Base-by-base conservation (phyloP, 2,113 vertebrate species). In the Cairina moschata region DNA sequence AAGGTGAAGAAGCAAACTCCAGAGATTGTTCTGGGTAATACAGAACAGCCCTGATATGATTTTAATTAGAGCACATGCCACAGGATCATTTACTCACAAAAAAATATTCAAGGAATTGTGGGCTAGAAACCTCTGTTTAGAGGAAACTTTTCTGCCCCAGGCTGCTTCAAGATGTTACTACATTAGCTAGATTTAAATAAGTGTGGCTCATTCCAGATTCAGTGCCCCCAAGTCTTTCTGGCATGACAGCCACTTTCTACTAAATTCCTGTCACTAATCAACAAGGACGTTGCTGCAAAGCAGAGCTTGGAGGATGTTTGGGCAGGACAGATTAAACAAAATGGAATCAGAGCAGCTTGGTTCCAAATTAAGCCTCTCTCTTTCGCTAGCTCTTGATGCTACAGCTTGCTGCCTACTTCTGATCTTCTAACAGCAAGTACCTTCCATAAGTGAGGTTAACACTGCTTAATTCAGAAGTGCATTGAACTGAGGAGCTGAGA, bases 51-150 rank as follows among this genome's bases (percentile, higher is more conserved):
- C 26, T 6, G n/a, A 83, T 77, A 62, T 62, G 79, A 96, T 92
- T 95, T 95, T 94, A 91, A 92, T 96, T 97, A 93, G 40, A 91
- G 32, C 46, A 81, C 56, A 71, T 69, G 71, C 58, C 58, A 62
- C 42, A 59, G 82, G 48, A 94, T 91, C 83, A 89, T 94, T 89
- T 91, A 89, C 21, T 93, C 48, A 76, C 66, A 67, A 90, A 93
- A 89, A 89, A 88, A 89, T 69, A 66, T 88, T 88, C 73, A 74
- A 88, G 78, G 88, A 79, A 86, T 88, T 74, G 55, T 93, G 59
- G 46, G 46, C 44, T 84, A 42, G 79, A 95, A 95, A 91, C 56
- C 65, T 83, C 87, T 88, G 68, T 54, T 94, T 60, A 86, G 69
- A 90, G 34, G 62, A 96, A 95, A 95, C 26, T 85, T 89, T 59